Evolutionary conservation across 1,140 invertebrate species (phyloP), one percentile per base, ranked within the genome.

Genomic region (Cotesia vestalis): DNA sequence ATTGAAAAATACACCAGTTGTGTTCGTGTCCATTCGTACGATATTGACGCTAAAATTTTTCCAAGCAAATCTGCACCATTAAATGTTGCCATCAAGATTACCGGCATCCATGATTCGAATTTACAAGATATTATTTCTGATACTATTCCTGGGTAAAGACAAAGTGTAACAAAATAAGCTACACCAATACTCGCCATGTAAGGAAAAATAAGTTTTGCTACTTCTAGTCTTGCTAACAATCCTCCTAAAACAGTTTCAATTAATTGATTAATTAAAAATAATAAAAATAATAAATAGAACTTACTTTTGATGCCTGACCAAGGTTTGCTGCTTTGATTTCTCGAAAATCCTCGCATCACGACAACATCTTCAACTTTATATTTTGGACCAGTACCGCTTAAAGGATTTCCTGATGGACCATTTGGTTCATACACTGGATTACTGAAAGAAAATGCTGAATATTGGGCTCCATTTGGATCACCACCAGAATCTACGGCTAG

Each of bases 91-190:
- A 97, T 96, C 36, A 97, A 86, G 12, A 96, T 88, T 2, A 97
- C 94, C 0, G 95, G 95, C 94, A 96, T 96, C 95, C 95, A 97
- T 1, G 91, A 91, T 5, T 91, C 90, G 34, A 95, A 91, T 20
- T 89, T 89, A 78, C 95, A 96, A 40, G 94, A 96, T 46, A 91
- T 89, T 40, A 97, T 92, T 85, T 97, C 95, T 0, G 94, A 95
- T 69, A 94, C 91, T 34, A 97, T 95, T 35, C 95, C 95, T 3
- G 95, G 95, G 79, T 97, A 97, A 1, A 97, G 86, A 71, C 92
- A 94, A 0, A 96, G 87, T 0, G 95, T 97, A 0, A 96, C 94
- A 79, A 94, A 94, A 80, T 97, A 97, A 12, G 94, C 94, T 35
- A 95, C 82, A 1, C 91, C 92, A 68, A 97, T 96, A 14, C 93